Base-by-base conservation (phyloP, 2,113 vertebrate species). In the Prinia subflava region DNA sequence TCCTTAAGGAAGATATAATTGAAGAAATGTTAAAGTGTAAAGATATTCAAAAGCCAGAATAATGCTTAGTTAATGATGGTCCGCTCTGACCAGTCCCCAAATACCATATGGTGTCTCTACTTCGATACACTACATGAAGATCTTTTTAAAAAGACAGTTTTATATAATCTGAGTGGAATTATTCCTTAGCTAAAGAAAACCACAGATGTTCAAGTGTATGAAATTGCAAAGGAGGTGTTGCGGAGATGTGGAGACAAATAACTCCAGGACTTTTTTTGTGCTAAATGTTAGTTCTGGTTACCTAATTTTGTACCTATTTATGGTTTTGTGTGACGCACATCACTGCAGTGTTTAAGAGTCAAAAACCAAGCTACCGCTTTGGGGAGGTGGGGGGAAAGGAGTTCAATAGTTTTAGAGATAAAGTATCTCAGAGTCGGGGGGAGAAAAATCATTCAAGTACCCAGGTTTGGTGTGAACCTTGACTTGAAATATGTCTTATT, bases 201-300 rank as follows among this genome's bases (percentile, higher is more conserved):
- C 94, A 97, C 96, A 97, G 95, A 96, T 97, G 96, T 96, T 96
- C 90, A 75, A 95, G 90, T 82, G 92, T 70, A 90, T 89, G 92
- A 95, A 95, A 94, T 97, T 94, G 94, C 95, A 96, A 95, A 87
- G 94, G 95, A 96, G 96, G 95, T 97, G 94, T 97, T 97, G 96
- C 90, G 85, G 93, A 96, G 95, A 96, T 96, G 94, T 96, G 90
- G 92, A 96, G 92, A 97, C 94, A 97, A 97, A 95, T 95, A 97
- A 94, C 56, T 93, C 53, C 69, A 82, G 50, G 64, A 96, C 59
- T 89, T 95, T 94, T 97, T 95, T 94, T 92, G 42, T 93, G 76
- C 56, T 46, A 95, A 93, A 92, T 94, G 94, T 94, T 81, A 94
- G 80, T 89, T 96, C 82, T 96, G 80, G 85, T 96, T 97, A 96